These are phyloP conservation scores for Catotricha subobsoleta DNA, from an alignment of 2,888 invertebrate species.

Conservation along the genomic window DNA sequence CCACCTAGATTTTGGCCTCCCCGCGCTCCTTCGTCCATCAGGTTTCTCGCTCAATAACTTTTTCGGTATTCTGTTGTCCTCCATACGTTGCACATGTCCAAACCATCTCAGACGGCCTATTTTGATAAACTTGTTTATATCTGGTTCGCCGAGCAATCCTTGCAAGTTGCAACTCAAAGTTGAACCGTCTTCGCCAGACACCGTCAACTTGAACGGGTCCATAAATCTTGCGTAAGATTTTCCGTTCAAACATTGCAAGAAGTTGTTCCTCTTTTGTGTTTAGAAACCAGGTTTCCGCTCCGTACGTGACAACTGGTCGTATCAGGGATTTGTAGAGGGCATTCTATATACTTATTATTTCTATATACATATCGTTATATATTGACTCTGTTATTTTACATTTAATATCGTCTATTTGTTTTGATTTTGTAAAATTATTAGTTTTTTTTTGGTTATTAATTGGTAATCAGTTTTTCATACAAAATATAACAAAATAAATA, in stretches of 20 bases:
- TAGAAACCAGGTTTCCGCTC: background rate
- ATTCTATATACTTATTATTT: background rate
- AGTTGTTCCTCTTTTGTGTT: background rate
- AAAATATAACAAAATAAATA: too few species aligned
- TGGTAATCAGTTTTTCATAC: too few species aligned
- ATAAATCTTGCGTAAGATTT: background rate
- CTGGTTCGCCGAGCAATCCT: background rate
- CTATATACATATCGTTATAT: background rate
- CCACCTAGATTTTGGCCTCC: too few species aligned
- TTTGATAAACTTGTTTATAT: background rate
- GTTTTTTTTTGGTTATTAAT: too few species aligned
- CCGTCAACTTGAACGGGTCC: background rate
- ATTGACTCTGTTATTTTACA: background rate
- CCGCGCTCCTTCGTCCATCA: too few species aligned
- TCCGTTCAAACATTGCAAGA: background rate
- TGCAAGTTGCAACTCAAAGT: background rate
- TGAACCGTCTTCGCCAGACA: too few species aligned
- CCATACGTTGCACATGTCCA: too few species aligned
- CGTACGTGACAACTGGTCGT: background rate
- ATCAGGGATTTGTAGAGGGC: background rate
- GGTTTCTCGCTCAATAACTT: too few species aligned
- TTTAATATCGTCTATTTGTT: background rate
- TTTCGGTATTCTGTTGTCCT: too few species aligned
- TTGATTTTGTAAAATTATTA: too few species aligned
- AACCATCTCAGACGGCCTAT: too few species aligned